Conservation (phyloP, 1,140 invertebrate genomes). For the Anastrepha obliqua region DNA sequence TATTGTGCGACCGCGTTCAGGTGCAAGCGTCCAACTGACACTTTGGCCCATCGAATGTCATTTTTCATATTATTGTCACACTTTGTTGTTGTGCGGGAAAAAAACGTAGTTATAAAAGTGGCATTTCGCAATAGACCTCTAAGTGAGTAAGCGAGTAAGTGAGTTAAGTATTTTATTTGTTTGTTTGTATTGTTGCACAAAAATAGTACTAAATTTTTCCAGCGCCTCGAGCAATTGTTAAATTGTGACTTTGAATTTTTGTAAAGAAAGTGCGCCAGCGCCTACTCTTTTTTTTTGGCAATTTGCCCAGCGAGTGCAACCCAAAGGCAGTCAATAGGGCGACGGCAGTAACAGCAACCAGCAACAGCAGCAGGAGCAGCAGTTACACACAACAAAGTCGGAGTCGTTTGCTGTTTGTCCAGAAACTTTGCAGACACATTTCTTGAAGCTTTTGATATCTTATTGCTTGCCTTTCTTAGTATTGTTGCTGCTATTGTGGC, state of each 20-base stretch:
- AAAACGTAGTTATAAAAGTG: background rate
- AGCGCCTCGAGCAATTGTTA: slow-evolving; percentile 48
- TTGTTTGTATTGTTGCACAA: background rate
- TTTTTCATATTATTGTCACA: background rate
- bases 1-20: slow-evolving; percentile 44
- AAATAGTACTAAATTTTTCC: slow-evolving; percentile 38
- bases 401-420: background rate
- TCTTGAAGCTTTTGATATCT: background rate
- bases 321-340: background rate
- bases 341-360: background rate
- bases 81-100: background rate
- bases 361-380: background rate
- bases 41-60: slow-evolving; percentile 44
- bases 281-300: background rate
- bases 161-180: slow-evolving; percentile 13
- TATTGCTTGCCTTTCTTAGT: slow-evolving; percentile 7
- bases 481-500: background rate
- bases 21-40: slow-evolving; percentile 36
- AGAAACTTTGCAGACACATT: slow-evolving; percentile 44
- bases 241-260: slow-evolving; percentile 46
- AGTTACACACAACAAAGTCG: background rate
- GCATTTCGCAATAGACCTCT: background rate
- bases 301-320: background rate
- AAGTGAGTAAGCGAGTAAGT: slow-evolving; percentile 21
- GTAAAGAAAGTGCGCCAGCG: background rate